Evolutionary conservation across 2,888 invertebrate species (phyloP).

Genomic region (Philonicus albiceps): DNA sequence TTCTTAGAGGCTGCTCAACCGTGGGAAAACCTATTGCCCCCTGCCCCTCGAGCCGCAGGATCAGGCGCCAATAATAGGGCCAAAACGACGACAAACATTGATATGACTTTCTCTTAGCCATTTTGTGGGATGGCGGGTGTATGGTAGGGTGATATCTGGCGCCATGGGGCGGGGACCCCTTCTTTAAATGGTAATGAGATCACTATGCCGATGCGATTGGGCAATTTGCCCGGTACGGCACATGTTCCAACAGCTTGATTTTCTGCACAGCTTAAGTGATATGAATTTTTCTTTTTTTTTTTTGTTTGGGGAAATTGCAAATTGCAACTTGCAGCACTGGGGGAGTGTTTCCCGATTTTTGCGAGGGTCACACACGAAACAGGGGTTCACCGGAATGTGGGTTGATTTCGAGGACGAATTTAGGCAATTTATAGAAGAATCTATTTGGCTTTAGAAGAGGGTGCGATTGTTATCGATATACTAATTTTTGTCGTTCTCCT

Average conservation of each 20-base stretch:
- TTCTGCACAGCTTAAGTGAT: not conserved
- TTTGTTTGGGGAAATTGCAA: not conserved
- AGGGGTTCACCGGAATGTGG: not conserved
- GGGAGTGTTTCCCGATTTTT: not conserved
- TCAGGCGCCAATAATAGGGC: not conserved
- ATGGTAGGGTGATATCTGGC: not conserved
- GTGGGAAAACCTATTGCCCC: not conserved
- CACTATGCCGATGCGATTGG: slow-evolving; percentile 15
- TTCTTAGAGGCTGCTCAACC: not conserved
- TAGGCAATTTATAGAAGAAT: not conserved
- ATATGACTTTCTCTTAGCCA: slow-evolving; percentile 4
- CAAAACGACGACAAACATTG: slow-evolving; percentile 4
- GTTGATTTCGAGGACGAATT: not conserved
- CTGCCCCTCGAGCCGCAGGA: not conserved
- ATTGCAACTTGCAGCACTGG: not conserved
- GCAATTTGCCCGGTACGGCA: not conserved
- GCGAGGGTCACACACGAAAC: not conserved
- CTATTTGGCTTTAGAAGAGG: not conserved
- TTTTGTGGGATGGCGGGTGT: not conserved
- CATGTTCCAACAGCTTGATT: not conserved
- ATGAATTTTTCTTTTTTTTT: not conserved
- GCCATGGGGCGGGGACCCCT: not conserved
- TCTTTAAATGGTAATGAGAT: slow-evolving; percentile 30
- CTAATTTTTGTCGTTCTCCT: not conserved
- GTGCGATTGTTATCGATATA: not conserved